Percentiles rank a stretch among this genome's conserved stretches.
Evolutionary conservation across 1,140 invertebrate species (phyloP).

Genomic region (Hyphantria cunea): DNA sequence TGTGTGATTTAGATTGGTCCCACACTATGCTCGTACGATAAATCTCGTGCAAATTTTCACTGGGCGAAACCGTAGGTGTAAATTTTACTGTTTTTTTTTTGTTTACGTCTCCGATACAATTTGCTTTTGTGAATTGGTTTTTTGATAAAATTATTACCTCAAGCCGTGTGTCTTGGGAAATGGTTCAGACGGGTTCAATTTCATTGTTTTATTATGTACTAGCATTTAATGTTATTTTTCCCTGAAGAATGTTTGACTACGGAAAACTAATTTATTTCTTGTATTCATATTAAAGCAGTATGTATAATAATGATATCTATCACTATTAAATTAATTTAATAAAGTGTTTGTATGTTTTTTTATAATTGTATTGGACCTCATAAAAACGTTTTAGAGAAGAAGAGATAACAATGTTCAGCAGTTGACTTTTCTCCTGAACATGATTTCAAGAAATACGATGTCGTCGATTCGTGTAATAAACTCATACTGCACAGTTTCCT

Average conservation of each 20-base stretch:
- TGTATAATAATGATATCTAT: too few species aligned
- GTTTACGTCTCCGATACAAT: constrained; percentile 13
- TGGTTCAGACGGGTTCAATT: background rate
- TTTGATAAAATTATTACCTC: constrained; percentile 2
- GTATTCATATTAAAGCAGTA: too few species aligned
- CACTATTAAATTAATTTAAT: too few species aligned
- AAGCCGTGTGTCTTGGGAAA: background rate
- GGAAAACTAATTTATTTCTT: too few species aligned
- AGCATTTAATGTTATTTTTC: background rate
- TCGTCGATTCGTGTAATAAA: constrained; percentile 3
- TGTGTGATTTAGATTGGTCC: constrained; percentile 51
- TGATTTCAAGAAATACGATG: too few species aligned
- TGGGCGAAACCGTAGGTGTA: constrained; percentile 1
- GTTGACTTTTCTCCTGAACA: background rate
- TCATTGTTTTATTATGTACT: background rate
- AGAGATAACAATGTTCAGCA: too few species aligned
- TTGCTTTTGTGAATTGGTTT: constrained; percentile 20
- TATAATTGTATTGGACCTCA: too few species aligned
- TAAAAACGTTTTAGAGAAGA: too few species aligned
- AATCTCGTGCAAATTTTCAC: constrained; percentile 3
- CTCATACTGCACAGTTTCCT: constrained; percentile 8
- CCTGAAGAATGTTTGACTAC: too few species aligned
- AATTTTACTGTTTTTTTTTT: constrained; percentile 6
- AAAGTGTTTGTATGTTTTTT: too few species aligned
- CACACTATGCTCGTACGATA: constrained; percentile 1